Conservation (phyloP, 2,888 invertebrate genomes). For the Augochlorella aurata region DNA sequence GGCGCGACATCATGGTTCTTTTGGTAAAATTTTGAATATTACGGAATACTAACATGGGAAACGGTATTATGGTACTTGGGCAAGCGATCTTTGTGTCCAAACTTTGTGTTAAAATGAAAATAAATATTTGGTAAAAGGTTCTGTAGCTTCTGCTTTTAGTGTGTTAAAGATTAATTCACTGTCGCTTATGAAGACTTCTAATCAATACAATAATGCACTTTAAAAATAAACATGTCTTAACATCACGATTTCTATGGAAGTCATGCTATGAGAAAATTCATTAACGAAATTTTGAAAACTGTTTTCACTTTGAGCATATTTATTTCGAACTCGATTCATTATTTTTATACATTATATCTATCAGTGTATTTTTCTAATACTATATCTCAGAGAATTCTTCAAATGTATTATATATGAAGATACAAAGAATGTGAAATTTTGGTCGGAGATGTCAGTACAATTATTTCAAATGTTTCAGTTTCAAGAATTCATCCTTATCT, state of each 20-base stretch:
- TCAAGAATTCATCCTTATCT: constrained; percentile 54
- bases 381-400: constrained; percentile 14
- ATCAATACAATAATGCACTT: constrained; percentile 28
- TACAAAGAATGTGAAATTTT: constrained; percentile 12
- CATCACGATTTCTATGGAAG: constrained; percentile 53
- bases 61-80: constrained; percentile 52
- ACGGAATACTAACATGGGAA: constrained; percentile 57
- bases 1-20: constrained; percentile 64
- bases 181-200: constrained; percentile 35
- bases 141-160: constrained; percentile 64
- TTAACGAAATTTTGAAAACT: constrained; percentile 22
- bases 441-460: constrained; percentile 72
- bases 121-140: constrained; percentile 36
- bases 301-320: constrained; percentile 23
- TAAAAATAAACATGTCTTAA: constrained; percentile 50
- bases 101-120: constrained; percentile 24
- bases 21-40: constrained; percentile 44
- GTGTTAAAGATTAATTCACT: constrained; percentile 43
- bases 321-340: constrained; percentile 5
- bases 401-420: background rate
- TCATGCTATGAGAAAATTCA: constrained; percentile 53
- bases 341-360: background rate
- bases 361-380: constrained; percentile 20
- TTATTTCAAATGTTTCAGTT: constrained; percentile 56
- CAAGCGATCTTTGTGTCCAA: constrained; percentile 21